phyloP scores from a whole-genome alignment of 2,113 vertebrate genomes.

The Macaca fascicularis region DNA sequence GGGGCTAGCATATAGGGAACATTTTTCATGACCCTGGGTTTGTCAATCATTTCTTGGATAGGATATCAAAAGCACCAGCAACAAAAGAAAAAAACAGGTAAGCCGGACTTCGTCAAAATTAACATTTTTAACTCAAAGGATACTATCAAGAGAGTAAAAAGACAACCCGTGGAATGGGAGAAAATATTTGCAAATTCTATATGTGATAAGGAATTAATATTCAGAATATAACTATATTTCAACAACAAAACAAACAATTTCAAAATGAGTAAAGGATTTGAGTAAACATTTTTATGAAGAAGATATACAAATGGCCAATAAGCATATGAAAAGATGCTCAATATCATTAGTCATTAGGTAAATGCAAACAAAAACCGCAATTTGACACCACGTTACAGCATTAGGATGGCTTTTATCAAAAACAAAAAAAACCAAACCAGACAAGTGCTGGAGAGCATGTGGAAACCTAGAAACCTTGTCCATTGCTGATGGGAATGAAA shows the following conservation, averaged over 20 bases:
- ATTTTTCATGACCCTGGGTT: neutral
- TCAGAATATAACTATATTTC: neutral
- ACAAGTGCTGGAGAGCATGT: no score
- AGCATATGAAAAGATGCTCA: neutral
- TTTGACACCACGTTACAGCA: neutral
- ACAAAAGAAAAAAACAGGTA: neutral
- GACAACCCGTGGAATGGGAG: neutral
- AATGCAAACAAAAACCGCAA: neutral
- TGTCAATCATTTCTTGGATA: neutral
- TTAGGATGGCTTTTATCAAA: neutral
- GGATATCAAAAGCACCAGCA: neutral
- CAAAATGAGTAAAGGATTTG: neutral
- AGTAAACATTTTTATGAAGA: neutral
- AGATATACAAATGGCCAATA: neutral
- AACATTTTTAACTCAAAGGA: neutral
- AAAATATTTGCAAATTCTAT: neutral
- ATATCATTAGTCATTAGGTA: neutral
- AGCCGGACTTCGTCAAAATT: neutral
- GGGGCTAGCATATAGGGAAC: neutral
- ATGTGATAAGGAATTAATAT: neutral
- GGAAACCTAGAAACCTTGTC: no score
- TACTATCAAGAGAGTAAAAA: neutral
- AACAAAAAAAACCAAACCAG: neutral
- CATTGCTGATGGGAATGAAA: neutral
- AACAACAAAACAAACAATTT: neutral